Conservation (phyloP, 2,113 vertebrate genomes). For the Prolemur simus region DNA sequence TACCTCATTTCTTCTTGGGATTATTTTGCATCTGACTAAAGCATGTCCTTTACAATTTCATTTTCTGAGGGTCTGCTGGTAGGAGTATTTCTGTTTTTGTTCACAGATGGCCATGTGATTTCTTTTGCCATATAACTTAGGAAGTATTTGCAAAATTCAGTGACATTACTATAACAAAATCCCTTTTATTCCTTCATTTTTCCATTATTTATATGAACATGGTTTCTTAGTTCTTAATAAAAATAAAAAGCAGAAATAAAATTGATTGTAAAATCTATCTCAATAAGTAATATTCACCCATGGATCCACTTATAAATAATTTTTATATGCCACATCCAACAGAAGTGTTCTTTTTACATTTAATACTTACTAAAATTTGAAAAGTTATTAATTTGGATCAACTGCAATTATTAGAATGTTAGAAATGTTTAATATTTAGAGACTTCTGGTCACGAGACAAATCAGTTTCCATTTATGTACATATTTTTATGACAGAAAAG, state of each 20-base stretch:
- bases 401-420: neutral
- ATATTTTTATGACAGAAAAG: neutral
- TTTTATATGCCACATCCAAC: neutral
- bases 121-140: neutral
- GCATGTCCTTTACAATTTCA: neutral
- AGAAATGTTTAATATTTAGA: neutral
- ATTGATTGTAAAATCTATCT: neutral
- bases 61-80: neutral
- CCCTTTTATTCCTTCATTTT: slow-evolving; percentile 25
- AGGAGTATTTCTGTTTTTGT: neutral
- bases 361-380: neutral
- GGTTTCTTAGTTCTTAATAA: slow-evolving; percentile 13
- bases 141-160: neutral
- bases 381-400: neutral
- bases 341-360: slow-evolving; percentile 7
- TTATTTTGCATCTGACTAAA: neutral
- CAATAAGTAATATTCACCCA: neutral
- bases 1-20: neutral
- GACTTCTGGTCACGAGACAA: neutral
- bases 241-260: slow-evolving; percentile 32
- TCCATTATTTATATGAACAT: neutral
- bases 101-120: neutral
- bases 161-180: neutral
- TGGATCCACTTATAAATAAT: neutral
- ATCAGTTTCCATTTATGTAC: neutral